Evolutionary conservation across 2,888 invertebrate species (phyloP).

Genomic region (Plagodis dolabraria): DNA sequence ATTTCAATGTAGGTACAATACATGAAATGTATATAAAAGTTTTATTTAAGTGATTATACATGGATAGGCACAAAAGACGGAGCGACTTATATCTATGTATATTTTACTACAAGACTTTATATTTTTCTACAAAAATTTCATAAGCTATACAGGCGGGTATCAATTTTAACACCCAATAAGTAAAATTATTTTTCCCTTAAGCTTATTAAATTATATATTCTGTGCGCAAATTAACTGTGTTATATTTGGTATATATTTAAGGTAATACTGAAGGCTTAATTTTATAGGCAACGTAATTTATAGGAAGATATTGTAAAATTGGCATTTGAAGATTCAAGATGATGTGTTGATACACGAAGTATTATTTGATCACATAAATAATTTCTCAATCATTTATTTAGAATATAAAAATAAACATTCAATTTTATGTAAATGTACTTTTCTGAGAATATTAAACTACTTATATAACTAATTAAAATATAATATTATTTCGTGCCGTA

Average conservation of each 20-base stretch:
- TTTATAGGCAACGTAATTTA: conserved; percentile 4
- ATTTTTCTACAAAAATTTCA: not conserved
- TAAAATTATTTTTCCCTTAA: conserved; percentile 22
- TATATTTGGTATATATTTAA: conserved; percentile 11
- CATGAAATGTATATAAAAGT: not conserved
- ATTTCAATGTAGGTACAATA: not conserved
- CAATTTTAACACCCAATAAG: conserved; percentile 6
- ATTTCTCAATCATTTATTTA: not conserved
- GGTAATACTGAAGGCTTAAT: conserved; percentile 21
- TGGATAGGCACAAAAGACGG: conserved; percentile 18
- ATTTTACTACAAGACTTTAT: too few species aligned
- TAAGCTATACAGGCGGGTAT: conserved; percentile 3
- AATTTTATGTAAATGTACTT: too few species aligned
- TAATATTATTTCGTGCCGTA: too few species aligned
- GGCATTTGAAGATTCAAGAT: conserved; percentile 10
- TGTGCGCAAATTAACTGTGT: conserved; percentile 42
- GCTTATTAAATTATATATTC: conserved; percentile 33
- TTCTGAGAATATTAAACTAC: too few species aligned
- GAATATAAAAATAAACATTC: not conserved
- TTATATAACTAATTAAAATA: too few species aligned
- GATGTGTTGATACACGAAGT: not conserved
- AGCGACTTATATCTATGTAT: conserved; percentile 7
- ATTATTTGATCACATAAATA: not conserved
- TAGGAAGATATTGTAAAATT: conserved; percentile 1
- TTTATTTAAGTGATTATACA: not conserved